Conservation (phyloP, 2,113 vertebrate species). For the Takifugu flavidus region DNA sequence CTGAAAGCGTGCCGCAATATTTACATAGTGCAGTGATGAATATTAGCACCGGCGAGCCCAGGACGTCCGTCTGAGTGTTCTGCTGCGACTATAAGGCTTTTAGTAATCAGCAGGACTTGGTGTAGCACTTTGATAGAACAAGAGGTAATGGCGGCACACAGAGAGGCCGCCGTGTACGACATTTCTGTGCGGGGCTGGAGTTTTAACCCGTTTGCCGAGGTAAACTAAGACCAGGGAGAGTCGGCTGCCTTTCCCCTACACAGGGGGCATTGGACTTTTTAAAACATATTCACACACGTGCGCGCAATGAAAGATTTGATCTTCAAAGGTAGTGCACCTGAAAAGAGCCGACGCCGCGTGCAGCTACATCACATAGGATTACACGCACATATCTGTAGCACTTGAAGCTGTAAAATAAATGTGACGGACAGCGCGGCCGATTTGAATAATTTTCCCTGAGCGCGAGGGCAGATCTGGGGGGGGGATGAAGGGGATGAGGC, state of each 20-base stretch:
- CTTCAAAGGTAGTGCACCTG: constrained; percentile 64
- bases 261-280: constrained; percentile 52
- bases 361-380: constrained; percentile 59
- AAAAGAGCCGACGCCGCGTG: constrained; percentile 45
- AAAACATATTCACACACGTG: constrained; percentile 28
- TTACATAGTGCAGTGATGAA: constrained; percentile 45
- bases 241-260: constrained; percentile 1
- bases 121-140: constrained; percentile 50
- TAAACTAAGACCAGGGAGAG: too few species aligned
- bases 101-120: constrained; percentile 56
- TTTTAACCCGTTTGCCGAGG: constrained; percentile 1
- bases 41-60: constrained; percentile 25
- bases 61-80: constrained; percentile 52
- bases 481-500: constrained; percentile 19
- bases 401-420: constrained; percentile 66
- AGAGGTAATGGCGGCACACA: constrained; percentile 27
- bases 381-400: constrained; percentile 52
- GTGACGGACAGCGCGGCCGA: constrained; percentile 39
- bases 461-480: constrained; percentile 40
- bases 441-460: constrained; percentile 67
- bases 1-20: constrained; percentile 48
- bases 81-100: constrained; percentile 49
- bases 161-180: constrained; percentile 26
- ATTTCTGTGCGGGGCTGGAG: constrained; percentile 37
- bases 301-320: constrained; percentile 34